Conservation (phyloP, 2,888 invertebrate genomes). For the Tenthredo amoena region DNA sequence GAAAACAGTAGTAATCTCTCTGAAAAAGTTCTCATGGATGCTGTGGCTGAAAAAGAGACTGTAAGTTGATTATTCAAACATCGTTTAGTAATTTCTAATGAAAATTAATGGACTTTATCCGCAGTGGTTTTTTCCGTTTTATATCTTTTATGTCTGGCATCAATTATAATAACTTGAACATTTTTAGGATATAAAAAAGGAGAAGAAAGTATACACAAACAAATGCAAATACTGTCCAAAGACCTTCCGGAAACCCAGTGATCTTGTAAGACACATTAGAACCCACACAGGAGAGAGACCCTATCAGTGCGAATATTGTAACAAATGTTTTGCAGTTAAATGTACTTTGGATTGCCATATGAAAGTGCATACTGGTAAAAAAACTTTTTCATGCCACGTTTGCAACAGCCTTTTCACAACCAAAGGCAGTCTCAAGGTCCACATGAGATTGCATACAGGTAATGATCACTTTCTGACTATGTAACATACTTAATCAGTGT, state of each 20-base stretch:
- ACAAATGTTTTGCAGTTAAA: constrained; percentile 83
- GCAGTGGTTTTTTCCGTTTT: not conserved
- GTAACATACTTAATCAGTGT: not conserved
- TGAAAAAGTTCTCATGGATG: constrained; percentile 72
- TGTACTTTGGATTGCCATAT: constrained; percentile 84
- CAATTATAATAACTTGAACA: not conserved
- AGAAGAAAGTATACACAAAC: constrained; percentile 77
- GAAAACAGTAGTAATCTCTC: constrained; percentile 65
- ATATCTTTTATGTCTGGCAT: not conserved
- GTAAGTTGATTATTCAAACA: constrained; percentile 58
- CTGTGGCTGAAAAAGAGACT: constrained; percentile 70
- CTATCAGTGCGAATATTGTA: constrained; percentile 80
- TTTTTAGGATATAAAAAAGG: constrained; percentile 57
- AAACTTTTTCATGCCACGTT: constrained; percentile 82
- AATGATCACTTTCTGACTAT: constrained; percentile 53
- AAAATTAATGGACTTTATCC: not conserved
- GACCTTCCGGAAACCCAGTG: constrained; percentile 85
- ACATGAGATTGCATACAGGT: constrained; percentile 84
- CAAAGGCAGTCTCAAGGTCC: constrained; percentile 84
- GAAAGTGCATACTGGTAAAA: constrained; percentile 81
- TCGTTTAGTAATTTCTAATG: not conserved
- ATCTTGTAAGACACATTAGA: constrained; percentile 83
- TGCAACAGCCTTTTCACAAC: constrained; percentile 83
- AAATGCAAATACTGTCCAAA: constrained; percentile 82
- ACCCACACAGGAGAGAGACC: constrained; percentile 87